Base-by-base conservation (phyloP, 2,888 invertebrate species). In the Meteorus colon region DNA sequence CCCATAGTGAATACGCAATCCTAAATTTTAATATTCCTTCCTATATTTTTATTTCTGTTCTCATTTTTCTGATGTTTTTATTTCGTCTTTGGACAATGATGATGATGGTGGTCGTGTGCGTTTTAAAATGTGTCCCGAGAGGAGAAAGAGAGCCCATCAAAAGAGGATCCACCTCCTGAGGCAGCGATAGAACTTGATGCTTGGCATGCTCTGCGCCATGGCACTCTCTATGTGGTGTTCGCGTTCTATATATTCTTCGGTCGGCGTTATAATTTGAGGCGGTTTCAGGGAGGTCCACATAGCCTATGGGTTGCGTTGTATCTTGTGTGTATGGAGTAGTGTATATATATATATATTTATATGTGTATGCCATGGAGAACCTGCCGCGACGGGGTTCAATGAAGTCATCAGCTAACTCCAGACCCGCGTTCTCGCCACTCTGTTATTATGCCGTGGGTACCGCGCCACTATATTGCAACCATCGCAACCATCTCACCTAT, bases 381-480 rank as follows among this genome's bases (percentile, higher is more conserved):
- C 77, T 75, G 77, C 77, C 79, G 77, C 73, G 81, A 80, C 79
- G 77, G 80, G 55, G 81, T 89, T 89, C 88, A 89, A 89, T 90
- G 90, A 90, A 90, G 90, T 90, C 89, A 89, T 89, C 89, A 89
- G 88, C 89, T 86, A 87, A 73, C 85, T 80, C 82, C 81, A 83
- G 82, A 82, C 82, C 80, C 55, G 48, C 48, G 48, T 14, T 48
- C 48, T 19, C 84, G 84, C 83, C 85, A 86, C 85, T 86, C 89
- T 89, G 89, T 89, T 89, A 89, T 89, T 89, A 89, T 85, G 88
- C 85, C 87, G 84, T 85, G 85, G 80, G 88, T 88, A 88, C 89
- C 89, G 88, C 89, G 86, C 84, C 87, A 88, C 88, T 87, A 77
- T 55, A 55, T 78, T 76, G 79, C 77, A 75, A 76, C 48, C 66